Evolutionary conservation across 2,888 invertebrate genomes (phyloP).

Genomic region (Xestia xanthographa): DNA sequence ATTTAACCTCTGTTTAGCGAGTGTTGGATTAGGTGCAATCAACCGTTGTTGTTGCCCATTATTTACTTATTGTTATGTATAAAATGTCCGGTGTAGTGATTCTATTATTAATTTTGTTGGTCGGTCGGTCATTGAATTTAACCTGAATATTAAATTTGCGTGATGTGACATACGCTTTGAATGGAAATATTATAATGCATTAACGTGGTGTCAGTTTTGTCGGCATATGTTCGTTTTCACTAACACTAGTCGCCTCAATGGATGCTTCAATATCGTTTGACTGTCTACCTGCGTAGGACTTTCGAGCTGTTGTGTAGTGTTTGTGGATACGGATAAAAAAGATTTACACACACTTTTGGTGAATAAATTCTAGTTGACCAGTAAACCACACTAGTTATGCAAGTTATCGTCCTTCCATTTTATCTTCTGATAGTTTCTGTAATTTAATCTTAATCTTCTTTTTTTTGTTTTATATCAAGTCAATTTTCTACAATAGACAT

Average conservation of each 20-base stretch:
- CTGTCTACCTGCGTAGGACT: neutral
- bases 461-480: too few species aligned
- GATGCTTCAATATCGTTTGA: neutral
- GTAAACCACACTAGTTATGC: neutral
- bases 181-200: neutral
- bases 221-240: neutral
- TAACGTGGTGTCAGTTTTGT: neutral
- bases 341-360: neutral
- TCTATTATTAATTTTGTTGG: slow-evolving; percentile 52
- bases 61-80: slow-evolving; percentile 55
- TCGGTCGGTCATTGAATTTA: slow-evolving; percentile 51
- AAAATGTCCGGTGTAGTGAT: slow-evolving; percentile 56
- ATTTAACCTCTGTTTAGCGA: slow-evolving; percentile 65
- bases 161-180: neutral
- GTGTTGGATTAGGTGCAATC: slow-evolving; percentile 64
- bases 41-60: slow-evolving; percentile 50
- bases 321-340: neutral
- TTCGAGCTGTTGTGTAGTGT: neutral
- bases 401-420: too few species aligned
- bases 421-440: too few species aligned
- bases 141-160: slow-evolving; percentile 42
- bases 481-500: too few species aligned
- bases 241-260: neutral
- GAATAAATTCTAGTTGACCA: neutral
- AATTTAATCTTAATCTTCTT: too few species aligned